Percentiles rank a stretch among this genome's conserved stretches.
These are phyloP conservation scores for Orussus abietinus DNA, from an alignment of 1,140 invertebrate genomes.

Conservation along the genomic window DNA sequence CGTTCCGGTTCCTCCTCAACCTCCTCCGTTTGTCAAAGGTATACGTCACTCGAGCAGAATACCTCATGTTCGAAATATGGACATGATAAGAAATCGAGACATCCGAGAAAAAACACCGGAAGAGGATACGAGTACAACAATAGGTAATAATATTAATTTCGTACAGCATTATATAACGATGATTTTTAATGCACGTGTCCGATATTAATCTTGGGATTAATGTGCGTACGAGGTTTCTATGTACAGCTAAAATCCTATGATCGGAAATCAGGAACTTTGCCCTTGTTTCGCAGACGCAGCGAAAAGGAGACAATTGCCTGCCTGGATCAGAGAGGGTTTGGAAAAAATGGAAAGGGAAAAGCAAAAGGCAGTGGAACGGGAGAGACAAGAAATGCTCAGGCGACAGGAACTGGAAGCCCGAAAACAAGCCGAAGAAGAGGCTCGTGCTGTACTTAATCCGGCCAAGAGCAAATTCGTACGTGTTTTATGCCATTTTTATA, in stretches of 20 bases:
- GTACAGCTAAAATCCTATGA: conserved; percentile 36
- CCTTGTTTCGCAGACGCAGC: too few species aligned
- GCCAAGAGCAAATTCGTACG: conserved; percentile 82
- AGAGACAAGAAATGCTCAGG: conserved; percentile 63
- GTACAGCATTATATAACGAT: background rate
- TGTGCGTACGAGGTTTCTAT: too few species aligned
- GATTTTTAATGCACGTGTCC: background rate
- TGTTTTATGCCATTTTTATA: conserved; percentile 30
- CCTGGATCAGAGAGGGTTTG: conserved; percentile 93
- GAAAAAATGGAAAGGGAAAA: conserved; percentile 98
- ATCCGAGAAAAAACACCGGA: conserved; percentile 48
- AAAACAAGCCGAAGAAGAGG: conserved; percentile 63
- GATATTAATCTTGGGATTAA: too few species aligned
- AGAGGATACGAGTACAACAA: conserved; percentile 45
- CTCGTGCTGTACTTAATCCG: conserved; percentile 58
- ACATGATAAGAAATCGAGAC: conserved; percentile 38
- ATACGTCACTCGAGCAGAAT: conserved; percentile 35
- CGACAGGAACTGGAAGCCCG: conserved; percentile 60
- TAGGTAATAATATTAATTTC: conserved; percentile 36
- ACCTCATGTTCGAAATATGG: conserved; percentile 35
- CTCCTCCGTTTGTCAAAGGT: conserved; percentile 43
- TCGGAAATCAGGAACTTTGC: too few species aligned
- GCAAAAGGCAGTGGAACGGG: conserved; percentile 79
- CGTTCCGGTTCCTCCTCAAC: conserved; percentile 28
- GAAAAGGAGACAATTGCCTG: conserved; percentile 85